A percentile compares a stretch with the other conserved stretches of the same genome.
phyloP scores from a whole-genome alignment of 2,113 vertebrate genomes.

The Platycercus adscitus region DNA sequence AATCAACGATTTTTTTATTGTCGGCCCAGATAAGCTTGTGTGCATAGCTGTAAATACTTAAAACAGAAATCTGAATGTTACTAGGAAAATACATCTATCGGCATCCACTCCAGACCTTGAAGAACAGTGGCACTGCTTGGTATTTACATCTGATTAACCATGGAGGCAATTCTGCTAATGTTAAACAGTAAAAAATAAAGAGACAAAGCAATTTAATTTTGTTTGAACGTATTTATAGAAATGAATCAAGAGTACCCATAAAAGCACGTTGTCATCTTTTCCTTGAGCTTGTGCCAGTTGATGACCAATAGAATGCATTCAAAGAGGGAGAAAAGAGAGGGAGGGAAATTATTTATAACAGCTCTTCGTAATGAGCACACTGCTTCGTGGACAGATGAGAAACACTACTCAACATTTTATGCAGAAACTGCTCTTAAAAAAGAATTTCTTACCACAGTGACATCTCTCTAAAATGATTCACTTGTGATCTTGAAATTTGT shows the following conservation, averaged over 20 bases:
- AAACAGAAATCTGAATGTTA: slow-evolving; percentile 63
- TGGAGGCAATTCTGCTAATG: slow-evolving; percentile 58
- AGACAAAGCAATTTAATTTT: slow-evolving; percentile 54
- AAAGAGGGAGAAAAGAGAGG: slow-evolving; percentile 8
- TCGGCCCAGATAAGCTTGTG: slow-evolving; percentile 74
- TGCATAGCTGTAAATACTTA: slow-evolving; percentile 73
- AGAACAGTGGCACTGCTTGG: slow-evolving; percentile 25
- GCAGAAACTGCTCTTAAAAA: slow-evolving; percentile 37
- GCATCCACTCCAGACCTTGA: slow-evolving; percentile 58
- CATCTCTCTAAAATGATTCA: slow-evolving; percentile 34
- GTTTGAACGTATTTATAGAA: slow-evolving; percentile 69
- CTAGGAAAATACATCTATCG: slow-evolving; percentile 51
- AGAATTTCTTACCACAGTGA: slow-evolving; percentile 18
- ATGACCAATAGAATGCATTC: slow-evolving; percentile 61
- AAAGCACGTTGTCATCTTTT: slow-evolving; percentile 61
- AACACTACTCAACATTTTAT: slow-evolving; percentile 49
- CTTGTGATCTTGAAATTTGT: slow-evolving; percentile 32
- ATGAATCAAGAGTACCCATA: slow-evolving; percentile 52
- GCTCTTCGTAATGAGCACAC: slow-evolving; percentile 44
- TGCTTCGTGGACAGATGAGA: slow-evolving; percentile 58
- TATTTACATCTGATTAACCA: slow-evolving; percentile 65
- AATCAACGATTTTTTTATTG: slow-evolving; percentile 76
- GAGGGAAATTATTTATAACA: slow-evolving; percentile 34
- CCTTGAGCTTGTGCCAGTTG: slow-evolving; percentile 58
- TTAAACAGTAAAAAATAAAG: slow-evolving; percentile 63